Evolutionary conservation across 1,140 invertebrate genomes (phyloP).

Genomic region (Penaeus chinensis): DNA sequence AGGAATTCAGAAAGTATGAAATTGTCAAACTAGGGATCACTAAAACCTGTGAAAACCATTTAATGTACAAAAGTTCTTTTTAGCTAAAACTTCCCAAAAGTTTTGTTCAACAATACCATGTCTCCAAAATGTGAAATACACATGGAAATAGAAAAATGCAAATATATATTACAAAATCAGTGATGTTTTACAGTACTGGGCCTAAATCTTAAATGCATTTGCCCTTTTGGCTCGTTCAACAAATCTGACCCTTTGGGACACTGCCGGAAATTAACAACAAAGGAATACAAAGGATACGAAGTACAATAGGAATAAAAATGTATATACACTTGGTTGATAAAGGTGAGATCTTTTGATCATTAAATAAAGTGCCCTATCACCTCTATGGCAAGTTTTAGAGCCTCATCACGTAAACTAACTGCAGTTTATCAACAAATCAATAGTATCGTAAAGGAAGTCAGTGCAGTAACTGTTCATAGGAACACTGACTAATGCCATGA

Average conservation of each 20-base stretch:
- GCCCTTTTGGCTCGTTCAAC: conserved; percentile 33
- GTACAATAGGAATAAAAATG: conserved; percentile 28
- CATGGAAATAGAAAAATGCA: conserved; percentile 31
- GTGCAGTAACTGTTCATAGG: too few species aligned
- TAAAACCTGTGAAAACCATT: neutral
- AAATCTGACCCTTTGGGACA: conserved; percentile 29
- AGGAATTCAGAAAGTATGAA: neutral
- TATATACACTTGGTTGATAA: conserved; percentile 38
- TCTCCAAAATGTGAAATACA: conserved; percentile 23
- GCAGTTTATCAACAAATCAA: too few species aligned
- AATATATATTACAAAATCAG: conserved; percentile 20
- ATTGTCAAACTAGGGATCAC: conserved; percentile 14
- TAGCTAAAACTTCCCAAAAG: conserved; percentile 6
- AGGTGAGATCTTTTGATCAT: conserved; percentile 47
- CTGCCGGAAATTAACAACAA: conserved; percentile 22
- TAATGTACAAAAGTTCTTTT: conserved; percentile 7
- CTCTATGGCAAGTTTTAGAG: neutral
- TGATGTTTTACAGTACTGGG: neutral
- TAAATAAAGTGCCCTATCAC: conserved; percentile 24
- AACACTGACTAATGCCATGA: too few species aligned
- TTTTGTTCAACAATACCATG: conserved; percentile 21
- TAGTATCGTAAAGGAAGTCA: too few species aligned
- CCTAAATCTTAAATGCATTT: conserved; percentile 24
- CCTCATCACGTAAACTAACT: neutral
- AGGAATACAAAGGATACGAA: conserved; percentile 27